Conservation (phyloP, 2,113 vertebrate genomes). For the Empidonax alnorum region DNA sequence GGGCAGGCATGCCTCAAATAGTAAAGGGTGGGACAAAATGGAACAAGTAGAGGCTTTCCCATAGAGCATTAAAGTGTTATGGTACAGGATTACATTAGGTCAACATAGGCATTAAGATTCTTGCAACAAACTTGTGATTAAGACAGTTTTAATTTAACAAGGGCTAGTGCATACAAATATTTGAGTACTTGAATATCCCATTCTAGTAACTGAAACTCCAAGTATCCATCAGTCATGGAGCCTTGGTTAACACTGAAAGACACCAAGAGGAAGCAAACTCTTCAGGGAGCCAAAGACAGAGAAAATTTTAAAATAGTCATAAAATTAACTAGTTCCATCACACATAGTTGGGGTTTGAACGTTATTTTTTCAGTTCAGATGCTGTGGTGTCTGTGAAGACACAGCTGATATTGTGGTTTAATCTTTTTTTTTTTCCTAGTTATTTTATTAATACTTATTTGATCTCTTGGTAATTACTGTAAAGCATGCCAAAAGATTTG, state of each 20-base stretch:
- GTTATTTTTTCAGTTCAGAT: background rate
- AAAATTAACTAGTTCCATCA: background rate
- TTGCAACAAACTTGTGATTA: background rate
- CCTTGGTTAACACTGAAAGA: background rate
- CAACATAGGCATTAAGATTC: background rate
- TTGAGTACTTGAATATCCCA: background rate
- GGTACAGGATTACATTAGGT: background rate
- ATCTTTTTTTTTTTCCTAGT: background rate
- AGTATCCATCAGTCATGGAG: background rate
- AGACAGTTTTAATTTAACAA: background rate
- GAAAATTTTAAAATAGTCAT: background rate
- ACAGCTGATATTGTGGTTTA: background rate
- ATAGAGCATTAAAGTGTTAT: background rate
- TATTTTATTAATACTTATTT: background rate
- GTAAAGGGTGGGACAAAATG: background rate
- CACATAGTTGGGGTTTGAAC: background rate
- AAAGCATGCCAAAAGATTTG: background rate
- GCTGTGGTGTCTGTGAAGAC: background rate
- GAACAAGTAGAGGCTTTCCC: background rate
- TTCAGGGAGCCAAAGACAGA: background rate
- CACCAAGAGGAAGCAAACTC: background rate
- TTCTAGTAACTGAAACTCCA: background rate
- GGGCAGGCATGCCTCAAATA: background rate
- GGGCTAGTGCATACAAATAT: background rate
- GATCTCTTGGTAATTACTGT: background rate